Evolutionary conservation across 2,113 vertebrate species (phyloP), one percentile per base, ranked within the genome.

Genomic region (Ameiurus melas): DNA sequence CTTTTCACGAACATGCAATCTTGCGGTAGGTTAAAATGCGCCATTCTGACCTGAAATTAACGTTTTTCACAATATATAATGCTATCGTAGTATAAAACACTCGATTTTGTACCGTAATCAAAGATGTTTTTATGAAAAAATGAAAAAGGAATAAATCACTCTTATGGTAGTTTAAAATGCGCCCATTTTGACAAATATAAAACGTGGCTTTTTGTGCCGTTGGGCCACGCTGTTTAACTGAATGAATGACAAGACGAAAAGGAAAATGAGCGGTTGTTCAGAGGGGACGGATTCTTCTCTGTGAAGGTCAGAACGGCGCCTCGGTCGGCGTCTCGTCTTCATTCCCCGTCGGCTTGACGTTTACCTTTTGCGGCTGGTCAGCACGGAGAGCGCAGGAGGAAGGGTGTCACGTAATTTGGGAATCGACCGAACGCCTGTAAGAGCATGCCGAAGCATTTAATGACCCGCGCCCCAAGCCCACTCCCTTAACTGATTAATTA

Each of bases 401-500:
- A 53, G 68, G 47, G 57, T n/a, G 51, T 53, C n/a, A 30, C 33
- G 80, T 64, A 60, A 70, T 83, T 71, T 87, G 55, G 66, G 30
- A 85, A 81, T 75, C 64, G 75, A 83, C 47, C 25, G 6, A 36
- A 14, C 2, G 43, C n/a, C 77, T 51, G 25, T 75, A 58, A 60
- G 79, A 88, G 87, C n/a, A 51, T 60, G 57, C 43, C 16, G 20
- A 82, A 70, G 81, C 85, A 17, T 91, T 91, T 87, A 88, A 89
- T 75, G 83, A 88, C 60, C 22, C 43, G 43, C 5, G 17, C 80
- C 33, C 47, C 27, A 51, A 4, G n/a, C 53, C 82, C 55, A 30
- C 47, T 79, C 83, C 85, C 84, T 89, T 47, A 87, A 89, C 58
- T 83, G 85, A 89, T 91, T 85, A 86, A 90, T 91, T 85, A 89